These are phyloP conservation scores for Dallia pectoralis DNA, from an alignment of 2,797 vertebrate species.

Conservation along the genomic window DNA sequence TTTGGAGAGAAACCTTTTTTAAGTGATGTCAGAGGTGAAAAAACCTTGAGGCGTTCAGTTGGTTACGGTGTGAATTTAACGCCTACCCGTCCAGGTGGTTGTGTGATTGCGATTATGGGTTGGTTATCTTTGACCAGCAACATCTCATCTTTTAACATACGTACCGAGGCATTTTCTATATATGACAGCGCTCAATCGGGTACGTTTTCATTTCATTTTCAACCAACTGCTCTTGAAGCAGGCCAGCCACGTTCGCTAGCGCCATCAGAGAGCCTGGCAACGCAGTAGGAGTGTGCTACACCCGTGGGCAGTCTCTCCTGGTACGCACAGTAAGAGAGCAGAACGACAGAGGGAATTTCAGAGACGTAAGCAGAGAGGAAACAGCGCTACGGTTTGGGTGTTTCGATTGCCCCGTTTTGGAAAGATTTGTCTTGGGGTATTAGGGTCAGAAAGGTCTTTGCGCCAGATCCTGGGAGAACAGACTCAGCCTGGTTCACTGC, in stretches of 20 bases:
- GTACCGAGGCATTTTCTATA: neutral
- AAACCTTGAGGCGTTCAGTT: neutral
- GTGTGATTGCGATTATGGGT: neutral
- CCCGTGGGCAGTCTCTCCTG: constrained; percentile 22
- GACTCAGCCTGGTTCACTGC: neutral
- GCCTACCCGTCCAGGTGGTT: constrained; percentile 33
- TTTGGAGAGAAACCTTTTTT: constrained; percentile 47
- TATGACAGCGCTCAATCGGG: neutral
- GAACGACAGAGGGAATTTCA: constrained; percentile 20
- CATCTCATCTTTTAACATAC: neutral
- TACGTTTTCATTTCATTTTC: neutral
- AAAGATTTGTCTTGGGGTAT: constrained; percentile 32
- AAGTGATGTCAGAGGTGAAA: constrained; percentile 51
- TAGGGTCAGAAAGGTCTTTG: constrained; percentile 38
- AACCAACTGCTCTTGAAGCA: neutral
- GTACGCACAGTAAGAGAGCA: constrained; percentile 28
- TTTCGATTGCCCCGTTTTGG: constrained; percentile 51
- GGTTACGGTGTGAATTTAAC: constrained; percentile 26
- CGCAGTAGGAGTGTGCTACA: constrained; percentile 11
- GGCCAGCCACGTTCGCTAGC: neutral
- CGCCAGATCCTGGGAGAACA: neutral
- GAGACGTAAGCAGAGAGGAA: constrained; percentile 8
- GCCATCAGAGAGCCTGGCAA: constrained; percentile 23
- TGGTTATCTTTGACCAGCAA: neutral
- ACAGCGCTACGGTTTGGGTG: constrained; percentile 26